phyloP scores from a whole-genome alignment of 2,888 invertebrate species.

The Drosophila putrida region DNA sequence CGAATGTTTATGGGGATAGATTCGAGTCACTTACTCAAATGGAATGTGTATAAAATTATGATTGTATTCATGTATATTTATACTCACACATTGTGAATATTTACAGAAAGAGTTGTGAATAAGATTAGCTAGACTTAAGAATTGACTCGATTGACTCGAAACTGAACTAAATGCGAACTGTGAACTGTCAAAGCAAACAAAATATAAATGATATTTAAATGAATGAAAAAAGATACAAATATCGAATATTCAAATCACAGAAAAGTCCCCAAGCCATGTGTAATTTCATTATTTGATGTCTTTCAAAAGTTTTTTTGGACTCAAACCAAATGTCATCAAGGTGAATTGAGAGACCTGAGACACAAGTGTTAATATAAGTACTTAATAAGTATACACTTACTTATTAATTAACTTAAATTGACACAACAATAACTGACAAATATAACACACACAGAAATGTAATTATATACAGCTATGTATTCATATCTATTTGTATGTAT shows the following conservation, averaged over 20 bases:
- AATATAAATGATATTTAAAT: constrained; percentile 12
- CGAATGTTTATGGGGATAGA: not conserved
- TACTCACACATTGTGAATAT: constrained; percentile 20
- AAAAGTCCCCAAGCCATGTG: constrained; percentile 4
- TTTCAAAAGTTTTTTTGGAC: not conserved
- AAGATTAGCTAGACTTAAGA: constrained; percentile 1
- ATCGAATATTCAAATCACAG: constrained; percentile 6
- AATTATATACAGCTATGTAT: constrained; percentile 29
- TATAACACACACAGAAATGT: constrained; percentile 27
- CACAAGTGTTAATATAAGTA: constrained; percentile 38
- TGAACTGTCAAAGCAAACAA: constrained; percentile 23
- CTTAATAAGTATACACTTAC: constrained; percentile 52
- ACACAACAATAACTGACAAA: constrained; percentile 42
- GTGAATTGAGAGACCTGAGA: constrained; percentile 6
- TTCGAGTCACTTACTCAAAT: constrained; percentile 1
- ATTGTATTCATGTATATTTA: not conserved
- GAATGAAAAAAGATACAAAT: constrained; percentile 6
- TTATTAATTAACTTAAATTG: constrained; percentile 54
- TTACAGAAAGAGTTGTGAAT: constrained; percentile 31
- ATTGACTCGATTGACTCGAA: constrained; percentile 5
- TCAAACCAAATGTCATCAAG: not conserved
- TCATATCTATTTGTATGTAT: constrained; percentile 25
- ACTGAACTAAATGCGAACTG: constrained; percentile 3
- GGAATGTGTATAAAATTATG: not conserved
- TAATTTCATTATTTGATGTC: not conserved